Evolutionary conservation across 2,797 vertebrate species (phyloP), one percentile per base, ranked within the genome.

Genomic region (Thamnophis elegans): DNA sequence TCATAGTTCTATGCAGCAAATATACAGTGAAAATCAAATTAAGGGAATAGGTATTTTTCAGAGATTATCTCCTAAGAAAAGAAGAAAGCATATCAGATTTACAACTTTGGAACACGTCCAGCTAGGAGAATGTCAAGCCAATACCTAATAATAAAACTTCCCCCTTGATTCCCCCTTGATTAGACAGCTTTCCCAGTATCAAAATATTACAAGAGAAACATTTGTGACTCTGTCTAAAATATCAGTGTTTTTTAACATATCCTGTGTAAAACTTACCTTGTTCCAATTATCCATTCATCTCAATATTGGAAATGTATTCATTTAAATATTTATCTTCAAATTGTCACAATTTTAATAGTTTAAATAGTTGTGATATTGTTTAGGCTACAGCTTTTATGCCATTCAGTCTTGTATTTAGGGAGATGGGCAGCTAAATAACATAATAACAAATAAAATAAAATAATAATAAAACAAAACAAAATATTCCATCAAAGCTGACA

Each of bases 251-350:
- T n/a, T 53, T 60, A 12, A 53, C 25, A n/a, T 32, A 90, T 28
- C 54, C 11, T 36, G 5, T 32, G 22, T 25, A 78, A 65, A 68
- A 68, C 58, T 22, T 36, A 87, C 20, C 82, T 87, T 91, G 47
- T 32, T 60, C 20, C 4, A 55, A 56, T 32, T 6, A 88, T 32
- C 32, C 22, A 9, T 14, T 58, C 47, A 51, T 13, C 56, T 53
- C 42, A 91, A 5, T 8, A 28, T 13, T 53, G 73, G 58, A 54
- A 18, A 78, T 78, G 26, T 14, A 58, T 73, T 55, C 36, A 55
- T 47, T 86, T 89, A 89, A 85, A 2, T 18, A 0, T 36, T 89
- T 56, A 28, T 55, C 90, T 82, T 94, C 90, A 95, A 94, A 93
- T 93, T 25, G 85, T 87, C 78, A 92, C 58, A 94, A 47, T 87